Conservation (phyloP, 1,140 invertebrate genomes). For the Macrocentrus cingulum region DNA sequence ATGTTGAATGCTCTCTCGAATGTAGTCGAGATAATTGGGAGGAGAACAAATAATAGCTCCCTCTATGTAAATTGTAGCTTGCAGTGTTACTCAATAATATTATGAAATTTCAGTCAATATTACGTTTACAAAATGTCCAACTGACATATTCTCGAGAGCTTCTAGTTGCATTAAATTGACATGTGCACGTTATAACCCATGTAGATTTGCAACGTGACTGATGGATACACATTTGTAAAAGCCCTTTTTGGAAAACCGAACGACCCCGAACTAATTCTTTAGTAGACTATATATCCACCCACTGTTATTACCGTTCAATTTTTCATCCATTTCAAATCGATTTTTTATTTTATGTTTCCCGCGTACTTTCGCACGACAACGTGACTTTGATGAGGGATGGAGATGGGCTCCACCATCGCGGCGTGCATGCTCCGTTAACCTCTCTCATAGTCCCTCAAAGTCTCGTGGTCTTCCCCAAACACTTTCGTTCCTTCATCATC, state of each 20-base stretch:
- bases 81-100: no score
- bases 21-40: no score
- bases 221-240: conserved; percentile 6
- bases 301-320: neutral
- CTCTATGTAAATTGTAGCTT: no score
- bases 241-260: neutral
- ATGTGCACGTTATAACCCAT: neutral
- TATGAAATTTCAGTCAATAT: no score
- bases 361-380: neutral
- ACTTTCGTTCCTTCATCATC: no score
- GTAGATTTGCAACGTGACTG: conserved; percentile 4
- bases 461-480: no score
- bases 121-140: no score
- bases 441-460: no score
- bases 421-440: conserved; percentile 3
- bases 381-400: conserved; percentile 7
- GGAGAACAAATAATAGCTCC: no score
- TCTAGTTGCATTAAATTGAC: conserved; percentile 7
- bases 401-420: neutral
- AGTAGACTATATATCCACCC: neutral
- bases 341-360: neutral
- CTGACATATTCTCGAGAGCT: neutral
- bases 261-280: conserved; percentile 11
- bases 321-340: conserved; percentile 8
- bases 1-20: no score